Evolutionary conservation across 37 sponge, comb jelly and placozoan species (phyloP), one percentile per base, ranked within the genome.

Genomic region (Agelas oroides): DNA sequence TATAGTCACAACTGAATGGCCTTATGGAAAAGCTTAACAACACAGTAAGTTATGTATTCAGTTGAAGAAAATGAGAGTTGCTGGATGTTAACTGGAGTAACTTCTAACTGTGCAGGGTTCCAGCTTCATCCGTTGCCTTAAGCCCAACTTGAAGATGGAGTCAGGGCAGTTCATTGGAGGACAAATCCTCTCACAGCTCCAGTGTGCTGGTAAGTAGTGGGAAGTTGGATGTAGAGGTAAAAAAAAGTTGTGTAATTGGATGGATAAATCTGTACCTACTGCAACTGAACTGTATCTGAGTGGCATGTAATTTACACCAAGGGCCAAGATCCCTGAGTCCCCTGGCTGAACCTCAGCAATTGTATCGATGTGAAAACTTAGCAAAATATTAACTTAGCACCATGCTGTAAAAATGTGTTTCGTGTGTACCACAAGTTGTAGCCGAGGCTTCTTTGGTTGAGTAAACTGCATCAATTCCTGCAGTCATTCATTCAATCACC

Each of bases 41-140:
- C 2, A 97, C 97, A 17, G 92, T 88, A 59, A 95, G 92, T 72
- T 46, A 8, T 46, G 8, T 46, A 46, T 3, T 46, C 3, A 8
- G 46, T 46, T 3, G 3, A 46, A 46, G 8, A 8, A 3, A 46
- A 3, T 46, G 46, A 2, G 2, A 61, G 62, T 61, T 61, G 62
- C 14, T 25, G 62, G 5, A 25, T 12, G 62, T 61, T 46, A 8
- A 8, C 3, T 46, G 2, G 25, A 27, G 3, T 14, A 14, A 61
- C 14, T 5, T 61, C 27, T 61, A 5, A 2, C 8, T 46, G 6
- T 46, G 46, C 8, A 92, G 93, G 95, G 92, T 0, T 64, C 97
- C 0, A 88, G 84, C 71, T 98, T 98, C 85, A 95, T 98, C 31
- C 94, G 99, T 20, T 98, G 99, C 84, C 70, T 98, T 41, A 98